Conservation (phyloP, 1,140 invertebrate genomes). For the Aphis craccivora region DNA sequence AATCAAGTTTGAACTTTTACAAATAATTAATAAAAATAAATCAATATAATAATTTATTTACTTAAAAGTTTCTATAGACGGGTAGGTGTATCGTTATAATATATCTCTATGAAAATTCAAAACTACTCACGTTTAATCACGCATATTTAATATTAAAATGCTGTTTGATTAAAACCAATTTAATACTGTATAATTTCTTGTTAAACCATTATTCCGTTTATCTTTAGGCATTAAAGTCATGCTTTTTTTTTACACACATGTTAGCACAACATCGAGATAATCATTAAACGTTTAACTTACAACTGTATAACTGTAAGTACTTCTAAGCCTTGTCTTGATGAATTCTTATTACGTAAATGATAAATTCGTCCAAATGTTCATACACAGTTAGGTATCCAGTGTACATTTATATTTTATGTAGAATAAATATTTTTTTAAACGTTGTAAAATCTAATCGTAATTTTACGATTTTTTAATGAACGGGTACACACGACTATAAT, state of each 20-base stretch:
- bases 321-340: neutral
- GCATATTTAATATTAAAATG: neutral
- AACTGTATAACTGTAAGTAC: neutral
- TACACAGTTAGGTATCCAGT: neutral
- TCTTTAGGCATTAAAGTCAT: neutral
- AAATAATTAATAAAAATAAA: neutral
- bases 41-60: neutral
- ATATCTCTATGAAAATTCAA: neutral
- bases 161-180: neutral
- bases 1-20: neutral
- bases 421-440: neutral
- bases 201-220: neutral
- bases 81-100: neutral
- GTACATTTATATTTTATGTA: neutral
- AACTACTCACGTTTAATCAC: neutral
- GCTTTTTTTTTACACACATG: neutral
- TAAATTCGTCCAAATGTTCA: neutral
- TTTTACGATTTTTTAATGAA: slow-evolving; percentile 21
- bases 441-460: neutral
- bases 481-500: neutral
- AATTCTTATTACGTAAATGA: neutral
- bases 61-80: neutral
- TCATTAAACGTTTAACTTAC: neutral
- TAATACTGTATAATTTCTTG: neutral
- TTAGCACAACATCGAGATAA: neutral